These are phyloP conservation scores for Drosophila eohydei DNA, from an alignment of 2,888 invertebrate genomes.

Conservation along the genomic window DNA sequence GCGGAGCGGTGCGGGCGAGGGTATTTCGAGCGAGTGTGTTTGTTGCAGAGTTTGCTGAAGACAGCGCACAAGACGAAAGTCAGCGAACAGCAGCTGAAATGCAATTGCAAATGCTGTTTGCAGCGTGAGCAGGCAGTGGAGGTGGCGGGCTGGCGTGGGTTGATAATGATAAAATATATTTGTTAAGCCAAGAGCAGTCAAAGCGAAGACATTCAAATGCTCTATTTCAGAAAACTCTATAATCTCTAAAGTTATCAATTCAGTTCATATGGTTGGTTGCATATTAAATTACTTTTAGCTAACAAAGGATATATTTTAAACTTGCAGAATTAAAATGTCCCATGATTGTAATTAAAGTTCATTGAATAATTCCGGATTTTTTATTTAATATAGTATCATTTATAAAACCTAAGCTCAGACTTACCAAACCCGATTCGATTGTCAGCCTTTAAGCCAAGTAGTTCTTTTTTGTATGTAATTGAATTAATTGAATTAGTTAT, in stretches of 20 bases:
- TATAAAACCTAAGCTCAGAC: background rate
- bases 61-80: slow-evolving; percentile 49
- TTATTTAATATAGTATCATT: background rate
- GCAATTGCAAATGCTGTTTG: slow-evolving; percentile 60
- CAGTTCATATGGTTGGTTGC: background rate
- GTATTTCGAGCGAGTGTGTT: slow-evolving; percentile 16
- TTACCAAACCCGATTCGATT: too few species aligned
- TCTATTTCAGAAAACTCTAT: background rate
- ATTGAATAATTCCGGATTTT: too few species aligned
- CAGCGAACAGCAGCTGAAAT: slow-evolving; percentile 51
- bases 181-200: slow-evolving; percentile 13
- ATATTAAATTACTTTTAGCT: background rate
- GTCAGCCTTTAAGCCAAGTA: background rate
- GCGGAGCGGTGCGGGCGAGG: background rate
- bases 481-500: background rate
- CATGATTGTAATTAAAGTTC: too few species aligned
- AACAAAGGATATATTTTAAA: too few species aligned
- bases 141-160: slow-evolving; percentile 13
- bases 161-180: slow-evolving; percentile 65
- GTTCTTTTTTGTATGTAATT: background rate
- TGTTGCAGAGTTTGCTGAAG: slow-evolving; percentile 37
- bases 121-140: background rate
- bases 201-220: slow-evolving; percentile 11
- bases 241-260: background rate
- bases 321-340: too few species aligned